Evolutionary conservation across 2,113 vertebrate species (phyloP), one percentile per base, ranked within the genome.

Genomic region (Neopipo cinnamomea): DNA sequence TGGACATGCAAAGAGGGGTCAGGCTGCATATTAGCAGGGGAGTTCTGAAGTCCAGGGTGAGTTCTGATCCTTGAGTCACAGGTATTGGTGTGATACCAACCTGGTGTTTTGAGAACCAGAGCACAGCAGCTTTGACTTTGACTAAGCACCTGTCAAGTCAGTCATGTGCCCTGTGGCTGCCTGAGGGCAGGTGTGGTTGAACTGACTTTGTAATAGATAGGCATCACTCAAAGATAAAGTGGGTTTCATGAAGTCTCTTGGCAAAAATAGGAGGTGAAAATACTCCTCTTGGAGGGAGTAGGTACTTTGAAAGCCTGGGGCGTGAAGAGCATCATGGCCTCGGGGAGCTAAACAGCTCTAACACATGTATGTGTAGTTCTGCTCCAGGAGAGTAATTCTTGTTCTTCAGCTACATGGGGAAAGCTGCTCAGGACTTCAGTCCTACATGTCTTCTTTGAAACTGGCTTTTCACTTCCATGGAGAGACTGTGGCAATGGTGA

Each of bases 41-140:
- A 63, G 17, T 92, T 16, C 59, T 98, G 42, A 96, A 95, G 47
- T 97, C 73, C 6, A 96, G 93, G 88, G 98, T 98, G 92, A 49
- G 97, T 91, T 66, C 42, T 87, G 11, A 30, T 41, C 12, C 12
- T 74, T 7, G 27, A 44, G 41, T 56, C 4, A 6, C 21, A 24
- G 33, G 11, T 23, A 4, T 3, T 68, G 23, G 14, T 52, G 37
- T 75, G 23, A 55, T 49, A 4, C 5, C 23, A 52, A 1, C 1
- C 6, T 58, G 14, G 12, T 25, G 14, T 12, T 59, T 39, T 23
- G 8, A 41, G 31, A 52, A 5, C 4, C 3, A 30, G 20, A 92
- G 47, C 33, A 27, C 2, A 16, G n/a, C 3, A 50, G 24, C 41
- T 92, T 39, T 81, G 46, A 70, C 25, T 42, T 47, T 86, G 53